These are phyloP conservation scores for Cephus spinipes DNA, from an alignment of 2,888 invertebrate species.

Conservation along the genomic window DNA sequence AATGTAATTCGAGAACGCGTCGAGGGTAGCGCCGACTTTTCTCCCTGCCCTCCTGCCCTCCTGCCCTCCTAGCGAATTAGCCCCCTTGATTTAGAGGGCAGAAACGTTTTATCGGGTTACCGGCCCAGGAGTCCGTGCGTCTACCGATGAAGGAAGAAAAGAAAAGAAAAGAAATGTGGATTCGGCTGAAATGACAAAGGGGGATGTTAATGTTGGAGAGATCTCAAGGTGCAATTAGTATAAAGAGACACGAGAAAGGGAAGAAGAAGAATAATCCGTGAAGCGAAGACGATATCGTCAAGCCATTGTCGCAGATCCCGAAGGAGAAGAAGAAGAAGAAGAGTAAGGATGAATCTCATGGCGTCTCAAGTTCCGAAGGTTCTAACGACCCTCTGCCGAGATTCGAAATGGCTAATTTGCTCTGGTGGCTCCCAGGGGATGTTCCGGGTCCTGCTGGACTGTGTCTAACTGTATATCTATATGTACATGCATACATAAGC, in stretches of 20 bases:
- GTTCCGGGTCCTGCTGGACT: conserved; percentile 23
- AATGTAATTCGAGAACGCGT: conserved; percentile 49
- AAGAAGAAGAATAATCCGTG: background rate
- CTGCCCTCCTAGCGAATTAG: conserved; percentile 53
- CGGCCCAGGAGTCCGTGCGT: conserved; percentile 33
- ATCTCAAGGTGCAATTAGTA: background rate
- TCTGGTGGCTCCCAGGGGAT: conserved; percentile 57
- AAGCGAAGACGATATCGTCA: background rate
- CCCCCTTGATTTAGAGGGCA: conserved; percentile 47
- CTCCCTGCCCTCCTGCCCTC: conserved; percentile 29
- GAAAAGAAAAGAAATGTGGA: background rate
- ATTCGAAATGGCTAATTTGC: conserved; percentile 66
- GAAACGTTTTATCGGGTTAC: conserved; percentile 48
- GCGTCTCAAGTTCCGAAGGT: conserved; percentile 17
- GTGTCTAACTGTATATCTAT: background rate
- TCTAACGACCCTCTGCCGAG: conserved; percentile 50
- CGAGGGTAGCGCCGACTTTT: background rate
- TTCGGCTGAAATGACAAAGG: background rate
- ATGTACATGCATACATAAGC: background rate
- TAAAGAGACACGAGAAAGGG: background rate
- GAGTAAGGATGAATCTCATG: background rate
- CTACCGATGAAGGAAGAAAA: conserved; percentile 1
- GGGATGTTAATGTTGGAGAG: background rate
- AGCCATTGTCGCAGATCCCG: conserved; percentile 6
- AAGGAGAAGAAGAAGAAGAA: background rate